A percentile compares a stretch with the other conserved stretches of the same genome.
Conservation (phyloP, 2,888 invertebrate species). For the Camptogramma bilineatum region DNA sequence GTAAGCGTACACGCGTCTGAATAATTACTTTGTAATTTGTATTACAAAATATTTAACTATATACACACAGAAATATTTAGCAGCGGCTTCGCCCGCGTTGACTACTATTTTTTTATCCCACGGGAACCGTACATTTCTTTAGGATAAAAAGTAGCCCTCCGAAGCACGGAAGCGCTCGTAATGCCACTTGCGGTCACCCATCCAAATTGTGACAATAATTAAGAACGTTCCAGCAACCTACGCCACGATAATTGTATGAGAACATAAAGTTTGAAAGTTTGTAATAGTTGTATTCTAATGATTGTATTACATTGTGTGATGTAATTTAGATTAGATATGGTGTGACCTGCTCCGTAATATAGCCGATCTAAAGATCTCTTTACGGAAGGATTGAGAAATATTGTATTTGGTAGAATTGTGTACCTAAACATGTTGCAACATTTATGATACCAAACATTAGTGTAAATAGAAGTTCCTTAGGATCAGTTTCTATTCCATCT, state of each 20-base stretch:
- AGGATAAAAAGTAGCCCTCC: no score
- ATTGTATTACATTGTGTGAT: background rate
- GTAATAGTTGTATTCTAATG: background rate
- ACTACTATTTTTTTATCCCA: no score
- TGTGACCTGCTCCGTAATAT: background rate
- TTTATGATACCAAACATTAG: background rate
- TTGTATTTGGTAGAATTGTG: background rate
- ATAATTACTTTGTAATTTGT: slow-evolving; percentile 3
- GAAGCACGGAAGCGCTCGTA: no score
- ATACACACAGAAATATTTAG: no score
- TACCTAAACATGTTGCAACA: background rate
- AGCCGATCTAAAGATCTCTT: background rate
- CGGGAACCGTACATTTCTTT: no score
- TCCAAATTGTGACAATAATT: no score
- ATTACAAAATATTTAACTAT: no score
- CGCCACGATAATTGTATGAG: no score
- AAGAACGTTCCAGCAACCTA: no score
- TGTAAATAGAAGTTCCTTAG: background rate
- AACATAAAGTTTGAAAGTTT: background rate
- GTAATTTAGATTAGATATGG: background rate
- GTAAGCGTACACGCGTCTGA: slow-evolving; percentile 3
- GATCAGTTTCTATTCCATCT: no score
- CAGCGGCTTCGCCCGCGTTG: no score
- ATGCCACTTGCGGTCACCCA: no score
- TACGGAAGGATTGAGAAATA: background rate